Conservation (phyloP, 2,888 invertebrate genomes). For the Ennomos quercinarius region DNA sequence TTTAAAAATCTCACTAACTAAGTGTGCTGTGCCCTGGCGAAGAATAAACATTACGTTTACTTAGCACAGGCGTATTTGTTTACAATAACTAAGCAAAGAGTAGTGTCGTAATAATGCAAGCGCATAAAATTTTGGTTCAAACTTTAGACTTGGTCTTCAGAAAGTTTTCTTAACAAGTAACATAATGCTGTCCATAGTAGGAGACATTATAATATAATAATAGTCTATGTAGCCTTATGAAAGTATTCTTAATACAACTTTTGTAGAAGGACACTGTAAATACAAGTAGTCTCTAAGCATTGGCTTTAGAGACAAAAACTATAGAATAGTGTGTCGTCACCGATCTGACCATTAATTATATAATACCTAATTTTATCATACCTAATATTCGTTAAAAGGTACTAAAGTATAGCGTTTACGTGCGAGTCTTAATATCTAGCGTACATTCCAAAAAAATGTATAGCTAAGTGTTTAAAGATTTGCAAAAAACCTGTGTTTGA, state of each 20-base stretch:
- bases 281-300: not conserved
- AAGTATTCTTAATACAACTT: conserved; percentile 1
- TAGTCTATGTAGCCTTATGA: not conserved
- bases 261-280: not conserved
- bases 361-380: no score
- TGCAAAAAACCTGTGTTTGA: no score
- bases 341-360: no score
- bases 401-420: no score
- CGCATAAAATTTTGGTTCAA: conserved; percentile 19
- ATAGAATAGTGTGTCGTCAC: no score
- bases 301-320: not conserved
- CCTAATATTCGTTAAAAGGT: no score
- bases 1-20: not conserved
- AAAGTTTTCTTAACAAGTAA: conserved; percentile 3
- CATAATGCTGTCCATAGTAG: conserved; percentile 1
- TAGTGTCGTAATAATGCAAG: no score
- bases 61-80: no score
- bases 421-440: no score
- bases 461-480: no score
- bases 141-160: conserved; percentile 17
- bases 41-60: not conserved
- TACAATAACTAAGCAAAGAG: no score
- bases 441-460: no score
- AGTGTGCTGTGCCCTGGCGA: not conserved
- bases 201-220: conserved; percentile 2